These are phyloP conservation scores for Mus minutoides DNA, from an alignment of 2,797 vertebrate species.

Conservation along the genomic window DNA sequence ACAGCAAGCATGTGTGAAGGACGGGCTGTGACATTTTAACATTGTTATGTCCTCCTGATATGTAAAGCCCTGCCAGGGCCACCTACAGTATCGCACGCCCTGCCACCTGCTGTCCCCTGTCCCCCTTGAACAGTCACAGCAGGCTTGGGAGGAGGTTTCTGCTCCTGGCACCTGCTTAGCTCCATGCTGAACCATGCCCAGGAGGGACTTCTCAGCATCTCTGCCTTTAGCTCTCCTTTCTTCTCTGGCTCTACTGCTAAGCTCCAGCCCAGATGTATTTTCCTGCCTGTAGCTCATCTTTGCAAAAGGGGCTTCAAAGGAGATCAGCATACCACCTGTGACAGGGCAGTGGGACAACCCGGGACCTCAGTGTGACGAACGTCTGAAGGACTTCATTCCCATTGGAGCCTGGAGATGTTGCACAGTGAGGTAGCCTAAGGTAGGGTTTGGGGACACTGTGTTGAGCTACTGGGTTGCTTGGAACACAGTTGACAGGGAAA, in stretches of 20 bases:
- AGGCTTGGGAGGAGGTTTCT: slow-evolving; percentile 19
- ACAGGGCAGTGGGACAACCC: neutral
- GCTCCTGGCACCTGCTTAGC: slow-evolving; percentile 8
- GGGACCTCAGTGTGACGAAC: neutral
- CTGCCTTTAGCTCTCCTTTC: neutral
- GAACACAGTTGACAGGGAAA: neutral
- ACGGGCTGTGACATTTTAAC: neutral
- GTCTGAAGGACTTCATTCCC: neutral
- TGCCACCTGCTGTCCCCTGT: neutral
- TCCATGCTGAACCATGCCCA: neutral
- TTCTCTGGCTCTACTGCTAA: slow-evolving; percentile 48
- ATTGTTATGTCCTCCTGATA: neutral
- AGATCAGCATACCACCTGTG: neutral
- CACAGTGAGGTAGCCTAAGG: neutral
- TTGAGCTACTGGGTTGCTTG: neutral
- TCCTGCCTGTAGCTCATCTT: neutral
- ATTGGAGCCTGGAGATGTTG: neutral
- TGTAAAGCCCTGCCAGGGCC: neutral
- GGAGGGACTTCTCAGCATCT: neutral
- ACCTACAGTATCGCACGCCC: neutral
- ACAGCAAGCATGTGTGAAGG: accelerated
- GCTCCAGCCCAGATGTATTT: neutral
- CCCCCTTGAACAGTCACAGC: neutral
- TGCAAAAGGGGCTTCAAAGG: neutral
- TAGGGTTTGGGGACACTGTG: neutral